Conservation (phyloP, 2,797 vertebrate species). For the Lemur catta region DNA sequence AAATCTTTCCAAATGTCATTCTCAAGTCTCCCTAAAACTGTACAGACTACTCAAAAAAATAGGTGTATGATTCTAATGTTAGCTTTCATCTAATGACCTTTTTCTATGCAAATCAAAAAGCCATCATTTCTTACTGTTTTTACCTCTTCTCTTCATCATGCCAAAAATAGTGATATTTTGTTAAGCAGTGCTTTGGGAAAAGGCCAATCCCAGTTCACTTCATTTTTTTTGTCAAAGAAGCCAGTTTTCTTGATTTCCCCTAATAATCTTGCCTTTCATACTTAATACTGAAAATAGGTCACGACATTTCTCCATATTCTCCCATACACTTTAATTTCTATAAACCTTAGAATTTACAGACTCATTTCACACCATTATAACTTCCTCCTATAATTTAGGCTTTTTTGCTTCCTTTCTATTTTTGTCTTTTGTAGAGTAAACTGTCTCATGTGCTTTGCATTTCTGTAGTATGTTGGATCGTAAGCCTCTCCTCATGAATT, state of each 20-base stretch:
- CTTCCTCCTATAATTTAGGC: not conserved
- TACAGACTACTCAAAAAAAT: not conserved
- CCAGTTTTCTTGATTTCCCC: conserved; percentile 12
- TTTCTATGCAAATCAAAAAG: conserved; percentile 30
- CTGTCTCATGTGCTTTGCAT: not conserved
- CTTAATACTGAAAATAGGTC: not conserved
- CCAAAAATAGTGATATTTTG: conserved; percentile 40
- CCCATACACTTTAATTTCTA: not conserved
- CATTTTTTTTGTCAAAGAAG: conserved; percentile 21
- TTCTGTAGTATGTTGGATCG: not conserved
- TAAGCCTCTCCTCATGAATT: not conserved
- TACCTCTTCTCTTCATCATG: not conserved
- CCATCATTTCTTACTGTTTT: not conserved
- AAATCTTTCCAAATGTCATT: not conserved
- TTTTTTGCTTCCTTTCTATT: conserved; percentile 17
- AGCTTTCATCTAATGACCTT: conserved; percentile 39
- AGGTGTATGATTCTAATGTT: not conserved
- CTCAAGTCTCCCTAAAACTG: not conserved
- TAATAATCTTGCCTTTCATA: not conserved
- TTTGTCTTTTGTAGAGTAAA: not conserved
- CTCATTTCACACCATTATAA: not conserved
- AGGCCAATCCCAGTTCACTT: not conserved
- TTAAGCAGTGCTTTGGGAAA: conserved; percentile 28
- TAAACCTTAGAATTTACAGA: not conserved
- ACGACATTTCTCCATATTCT: not conserved